Conservation (phyloP, 2,888 invertebrate species). For the Drosophila fungiperda region DNA sequence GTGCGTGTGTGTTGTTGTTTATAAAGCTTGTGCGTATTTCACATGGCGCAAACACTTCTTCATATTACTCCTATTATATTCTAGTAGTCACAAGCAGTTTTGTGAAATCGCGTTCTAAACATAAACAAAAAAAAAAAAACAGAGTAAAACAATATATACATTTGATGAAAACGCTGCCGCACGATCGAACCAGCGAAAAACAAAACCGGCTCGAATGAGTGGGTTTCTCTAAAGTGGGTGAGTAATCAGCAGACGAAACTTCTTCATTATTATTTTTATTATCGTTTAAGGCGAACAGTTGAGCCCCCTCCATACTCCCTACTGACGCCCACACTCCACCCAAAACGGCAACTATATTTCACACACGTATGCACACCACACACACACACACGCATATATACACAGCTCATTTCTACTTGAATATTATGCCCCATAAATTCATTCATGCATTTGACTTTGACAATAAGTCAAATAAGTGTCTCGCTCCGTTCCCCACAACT, state of each 20-base stretch:
- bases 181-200: constrained; percentile 61
- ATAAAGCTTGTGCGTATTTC: constrained; percentile 15
- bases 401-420: constrained; percentile 13
- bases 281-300: constrained; percentile 23
- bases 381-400: constrained; percentile 22
- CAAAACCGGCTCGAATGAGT: constrained; percentile 77
- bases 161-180: constrained; percentile 44
- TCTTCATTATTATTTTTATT: constrained; percentile 22
- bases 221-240: constrained; percentile 79
- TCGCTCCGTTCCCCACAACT: neutral
- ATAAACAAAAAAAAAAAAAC: constrained; percentile 10
- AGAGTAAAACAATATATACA: constrained; percentile 21
- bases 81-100: constrained; percentile 31
- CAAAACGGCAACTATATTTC: constrained; percentile 12
- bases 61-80: constrained; percentile 18
- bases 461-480: constrained; percentile 50
- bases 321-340: neutral
- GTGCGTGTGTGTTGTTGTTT: constrained; percentile 18
- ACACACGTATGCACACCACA: constrained; percentile 24
- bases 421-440: constrained; percentile 52
- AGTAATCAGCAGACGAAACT: constrained; percentile 63
- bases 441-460: constrained; percentile 69
- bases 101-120: constrained; percentile 37
- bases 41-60: constrained; percentile 42
- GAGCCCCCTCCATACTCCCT: constrained; percentile 6